Conservation (phyloP, 1,140 invertebrate species). For the Carcinoscorpius rotundicauda region DNA sequence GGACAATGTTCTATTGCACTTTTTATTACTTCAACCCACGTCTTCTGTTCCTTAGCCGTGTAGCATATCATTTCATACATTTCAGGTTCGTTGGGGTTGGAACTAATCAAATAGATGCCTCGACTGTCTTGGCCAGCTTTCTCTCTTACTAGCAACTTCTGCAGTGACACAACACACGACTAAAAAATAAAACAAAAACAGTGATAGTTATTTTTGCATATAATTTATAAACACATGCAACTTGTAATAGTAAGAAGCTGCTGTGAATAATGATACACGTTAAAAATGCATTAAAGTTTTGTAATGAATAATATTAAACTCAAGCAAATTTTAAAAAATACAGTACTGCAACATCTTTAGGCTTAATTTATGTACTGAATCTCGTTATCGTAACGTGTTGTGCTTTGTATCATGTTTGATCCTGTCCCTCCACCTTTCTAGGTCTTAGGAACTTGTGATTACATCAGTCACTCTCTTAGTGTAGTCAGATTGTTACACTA, state of each 20-base stretch:
- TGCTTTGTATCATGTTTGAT: too few species aligned
- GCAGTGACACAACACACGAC: conserved; percentile 79
- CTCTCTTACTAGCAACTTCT: conserved; percentile 79
- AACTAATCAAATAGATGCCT: conserved; percentile 71
- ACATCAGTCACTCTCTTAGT: too few species aligned
- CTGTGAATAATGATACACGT: neutral
- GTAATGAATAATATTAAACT: neutral
- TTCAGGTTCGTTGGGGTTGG: conserved; percentile 72
- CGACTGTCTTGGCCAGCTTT: conserved; percentile 79
- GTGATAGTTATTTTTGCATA: conserved; percentile 28
- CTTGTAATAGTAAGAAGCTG: too few species aligned
- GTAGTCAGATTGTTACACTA: too few species aligned
- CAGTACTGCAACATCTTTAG: too few species aligned
- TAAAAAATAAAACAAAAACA: conserved; percentile 33
- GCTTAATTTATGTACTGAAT: too few species aligned
- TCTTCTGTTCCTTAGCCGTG: conserved; percentile 70
- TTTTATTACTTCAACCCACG: conserved; percentile 75
- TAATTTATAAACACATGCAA: neutral
- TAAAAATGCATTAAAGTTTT: neutral
- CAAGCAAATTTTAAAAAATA: too few species aligned
- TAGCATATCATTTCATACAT: conserved; percentile 91
- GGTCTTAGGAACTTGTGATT: too few species aligned
- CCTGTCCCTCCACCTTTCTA: too few species aligned
- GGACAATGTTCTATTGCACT: conserved; percentile 40
- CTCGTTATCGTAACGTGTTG: too few species aligned